A percentile compares a stretch with the other conserved stretches of the same genome.
Conservation (phyloP, 2,888 invertebrate species). For the Oscheius myriophilus region DNA sequence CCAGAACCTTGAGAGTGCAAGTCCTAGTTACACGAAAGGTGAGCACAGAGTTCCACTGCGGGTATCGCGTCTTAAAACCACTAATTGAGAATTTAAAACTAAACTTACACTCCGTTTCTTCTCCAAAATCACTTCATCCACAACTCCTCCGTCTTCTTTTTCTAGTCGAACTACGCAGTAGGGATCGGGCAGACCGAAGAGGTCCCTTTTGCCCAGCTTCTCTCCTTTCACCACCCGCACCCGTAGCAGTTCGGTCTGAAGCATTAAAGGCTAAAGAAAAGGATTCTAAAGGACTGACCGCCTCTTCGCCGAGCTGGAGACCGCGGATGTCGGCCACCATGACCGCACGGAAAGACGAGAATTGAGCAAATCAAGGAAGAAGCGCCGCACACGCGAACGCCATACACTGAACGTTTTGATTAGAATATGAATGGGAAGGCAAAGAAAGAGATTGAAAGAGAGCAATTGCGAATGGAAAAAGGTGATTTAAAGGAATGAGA, state of each 20-base stretch:
- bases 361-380: neutral
- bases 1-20: conserved; percentile 41
- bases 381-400: too few species aligned
- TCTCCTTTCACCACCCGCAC: conserved; percentile 87
- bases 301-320: conserved; percentile 2
- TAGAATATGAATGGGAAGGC: too few species aligned
- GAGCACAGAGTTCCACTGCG: conserved; percentile 97
- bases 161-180: conserved; percentile 89
- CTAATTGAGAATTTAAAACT: neutral
- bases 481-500: too few species aligned
- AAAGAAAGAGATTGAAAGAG: too few species aligned
- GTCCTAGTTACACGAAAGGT: conserved; percentile 77
- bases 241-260: conserved; percentile 80
- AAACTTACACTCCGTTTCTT: conserved; percentile 93
- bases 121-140: conserved; percentile 90
- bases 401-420: too few species aligned
- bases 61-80: conserved; percentile 87
- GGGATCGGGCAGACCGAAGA: conserved; percentile 98
- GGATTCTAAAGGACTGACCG: neutral
- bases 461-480: too few species aligned
- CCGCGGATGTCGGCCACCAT: conserved; percentile 19
- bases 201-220: conserved; percentile 95
- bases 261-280: neutral
- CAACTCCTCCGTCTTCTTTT: conserved; percentile 69
- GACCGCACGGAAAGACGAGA: neutral